Evolutionary conservation across 1,140 invertebrate genomes (phyloP).

Genomic region (Aphis gossypii): DNA sequence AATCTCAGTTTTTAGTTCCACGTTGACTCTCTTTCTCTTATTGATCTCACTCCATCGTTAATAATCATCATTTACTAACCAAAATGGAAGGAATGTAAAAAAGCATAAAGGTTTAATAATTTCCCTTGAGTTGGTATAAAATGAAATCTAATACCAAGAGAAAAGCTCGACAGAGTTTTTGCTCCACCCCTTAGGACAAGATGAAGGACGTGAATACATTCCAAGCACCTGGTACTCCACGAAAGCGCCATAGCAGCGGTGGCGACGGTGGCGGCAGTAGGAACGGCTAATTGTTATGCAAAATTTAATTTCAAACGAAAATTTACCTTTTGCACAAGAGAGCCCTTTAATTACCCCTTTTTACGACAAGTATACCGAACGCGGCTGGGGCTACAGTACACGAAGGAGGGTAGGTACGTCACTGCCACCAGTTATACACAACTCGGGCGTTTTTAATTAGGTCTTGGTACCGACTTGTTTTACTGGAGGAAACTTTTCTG

Average conservation of each 20-base stretch:
- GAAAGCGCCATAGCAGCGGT: background rate
- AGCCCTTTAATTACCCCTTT: slow-evolving; percentile 46
- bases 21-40: background rate
- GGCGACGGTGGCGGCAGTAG: background rate
- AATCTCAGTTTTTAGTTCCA: background rate
- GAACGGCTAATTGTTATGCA: slow-evolving; percentile 48
- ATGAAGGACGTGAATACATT: slow-evolving; percentile 54
- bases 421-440: slow-evolving; percentile 50
- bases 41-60: background rate
- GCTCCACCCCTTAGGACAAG: slow-evolving; percentile 34
- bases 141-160: slow-evolving; percentile 46
- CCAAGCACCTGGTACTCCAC: slow-evolving; percentile 42
- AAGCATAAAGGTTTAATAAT: slow-evolving; percentile 35
- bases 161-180: slow-evolving; percentile 26
- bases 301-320: slow-evolving; percentile 54
- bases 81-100: background rate
- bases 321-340: slow-evolving; percentile 25
- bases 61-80: background rate
- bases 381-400: background rate
- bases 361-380: slow-evolving; percentile 26
- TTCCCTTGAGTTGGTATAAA: background rate
- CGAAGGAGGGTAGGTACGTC: slow-evolving; percentile 29
- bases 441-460: slow-evolving; percentile 53
- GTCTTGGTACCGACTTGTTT: slow-evolving; percentile 21
- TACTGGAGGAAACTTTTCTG: slow-evolving; percentile 38